phyloP scores from a whole-genome alignment of 2,888 invertebrate species.

The Coleophora deauratella region DNA sequence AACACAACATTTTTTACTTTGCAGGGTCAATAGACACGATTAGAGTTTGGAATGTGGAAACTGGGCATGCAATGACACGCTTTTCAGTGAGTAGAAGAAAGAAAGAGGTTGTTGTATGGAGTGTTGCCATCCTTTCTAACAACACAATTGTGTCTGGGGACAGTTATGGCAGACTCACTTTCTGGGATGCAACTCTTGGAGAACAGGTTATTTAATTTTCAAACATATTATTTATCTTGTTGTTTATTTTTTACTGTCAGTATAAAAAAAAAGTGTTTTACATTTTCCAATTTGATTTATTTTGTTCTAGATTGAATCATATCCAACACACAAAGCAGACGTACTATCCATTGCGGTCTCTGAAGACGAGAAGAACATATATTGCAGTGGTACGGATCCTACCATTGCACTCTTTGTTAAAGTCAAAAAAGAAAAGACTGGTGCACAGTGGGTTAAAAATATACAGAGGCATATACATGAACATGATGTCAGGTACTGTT shows the following conservation, averaged over 20 bases:
- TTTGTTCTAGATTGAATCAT: slow-evolving; percentile 76
- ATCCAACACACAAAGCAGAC: slow-evolving; percentile 87
- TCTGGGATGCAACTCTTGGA: slow-evolving; percentile 91
- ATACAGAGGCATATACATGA: slow-evolving; percentile 86
- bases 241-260: too few species aligned
- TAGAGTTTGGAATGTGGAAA: slow-evolving; percentile 89
- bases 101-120: slow-evolving; percentile 88
- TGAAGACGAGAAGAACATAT: slow-evolving; percentile 79
- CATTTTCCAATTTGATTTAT: too few species aligned
- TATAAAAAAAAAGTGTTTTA: too few species aligned
- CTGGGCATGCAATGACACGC: slow-evolving; percentile 88
- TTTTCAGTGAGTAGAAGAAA: slow-evolving; percentile 82
- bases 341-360: slow-evolving; percentile 83
- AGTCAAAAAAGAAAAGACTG: slow-evolving; percentile 70
- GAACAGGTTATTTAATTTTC: slow-evolving; percentile 64
- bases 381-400: slow-evolving; percentile 89
- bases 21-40: slow-evolving; percentile 87
- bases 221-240: too few species aligned
- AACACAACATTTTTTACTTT: slow-evolving; percentile 10
- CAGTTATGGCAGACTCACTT: slow-evolving; percentile 83
- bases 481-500: slow-evolving; percentile 84
- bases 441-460: slow-evolving; percentile 87
- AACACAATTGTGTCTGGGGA: slow-evolving; percentile 92
- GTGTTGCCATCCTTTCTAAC: slow-evolving; percentile 84
- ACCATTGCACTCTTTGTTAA: slow-evolving; percentile 83